Base-by-base conservation (phyloP, 2,888 invertebrate species). In the Drosophila fungiperda region DNA sequence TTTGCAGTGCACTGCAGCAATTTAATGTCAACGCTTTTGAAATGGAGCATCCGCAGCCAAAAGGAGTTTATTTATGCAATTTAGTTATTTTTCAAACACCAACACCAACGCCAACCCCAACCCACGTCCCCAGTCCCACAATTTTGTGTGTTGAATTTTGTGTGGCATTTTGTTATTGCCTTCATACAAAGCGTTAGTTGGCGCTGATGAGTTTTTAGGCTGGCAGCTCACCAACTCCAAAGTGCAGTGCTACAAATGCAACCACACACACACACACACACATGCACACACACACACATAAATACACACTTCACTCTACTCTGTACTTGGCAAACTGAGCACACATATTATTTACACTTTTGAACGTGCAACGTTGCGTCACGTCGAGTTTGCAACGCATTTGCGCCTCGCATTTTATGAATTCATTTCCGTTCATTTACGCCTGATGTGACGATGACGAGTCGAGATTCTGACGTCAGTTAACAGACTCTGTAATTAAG, bases 341-440 rank as follows among this genome's bases (percentile, higher is more conserved):
- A 77, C 77, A 80, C 79, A 81, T 83, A 87, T 87, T 89, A 90
- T 87, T 89, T 87, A 90, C 89, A 89, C 90, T 87, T 90, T 87
- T 87, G 76, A 83, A 84, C 77, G 88, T 71, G 90, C 80, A 88
- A 80, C 88, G 83, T 89, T 87, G 86, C 90, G 71, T 83, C 70
- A 87, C 70, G 75, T 81, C 62, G 69, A 49, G 71, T 80, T 78
- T 64, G 73, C 75, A 71, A 76, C 78, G 73, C 88, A 64, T 73
- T 84, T 76, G 80, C 80, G 72, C 73, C 88, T 73, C 68, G 54
- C 90, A 80, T 90, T 88, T 90, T 90, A 89, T 89, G 87, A 90
- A 87, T 90, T 87, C 89, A 89, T 87, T 90, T 87, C 87, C 87
- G 87, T 90, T 87, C 82, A 87, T 81, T 85, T 90, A 89, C 89